Conservation (phyloP, 2,888 invertebrate genomes). For the Agrotis ipsilon region DNA sequence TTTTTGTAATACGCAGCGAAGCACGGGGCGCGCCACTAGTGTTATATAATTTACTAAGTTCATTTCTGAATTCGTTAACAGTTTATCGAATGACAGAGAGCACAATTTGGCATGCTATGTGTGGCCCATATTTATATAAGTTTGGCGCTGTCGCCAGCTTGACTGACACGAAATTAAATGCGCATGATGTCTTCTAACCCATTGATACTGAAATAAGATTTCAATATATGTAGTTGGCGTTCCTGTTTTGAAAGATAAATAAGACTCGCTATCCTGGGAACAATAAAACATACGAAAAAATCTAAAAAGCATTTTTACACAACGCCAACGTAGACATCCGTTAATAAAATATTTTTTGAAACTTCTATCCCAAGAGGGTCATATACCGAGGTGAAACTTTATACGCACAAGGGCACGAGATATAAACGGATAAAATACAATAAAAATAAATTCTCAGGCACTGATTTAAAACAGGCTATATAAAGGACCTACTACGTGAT, state of each 20-base stretch:
- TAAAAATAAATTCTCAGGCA: slow-evolving; percentile 1
- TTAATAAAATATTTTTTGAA: slow-evolving; percentile 30
- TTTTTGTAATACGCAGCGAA: too few relatives aligned
- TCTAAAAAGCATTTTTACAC: background rate
- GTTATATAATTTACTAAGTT: background rate
- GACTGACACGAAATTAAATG: slow-evolving; percentile 19
- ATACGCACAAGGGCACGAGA: slow-evolving; percentile 1
- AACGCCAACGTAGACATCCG: background rate
- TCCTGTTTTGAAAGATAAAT: background rate
- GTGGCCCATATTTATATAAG: background rate
- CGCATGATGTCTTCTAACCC: background rate
- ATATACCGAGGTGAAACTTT: slow-evolving; percentile 7
- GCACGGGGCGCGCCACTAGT: too few relatives aligned
- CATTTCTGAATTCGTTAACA: slow-evolving; percentile 1
- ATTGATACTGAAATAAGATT: background rate
- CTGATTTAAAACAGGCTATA: background rate
- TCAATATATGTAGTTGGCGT: background rate
- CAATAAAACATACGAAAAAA: slow-evolving; percentile 11
- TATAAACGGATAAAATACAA: background rate
- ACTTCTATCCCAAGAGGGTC: slow-evolving; percentile 11
- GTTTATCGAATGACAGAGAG: background rate
- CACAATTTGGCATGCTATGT: background rate
- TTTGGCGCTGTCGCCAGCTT: background rate
- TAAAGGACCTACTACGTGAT: slow-evolving; percentile 5
- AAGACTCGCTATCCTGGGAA: background rate